phyloP scores from a whole-genome alignment of 2,113 vertebrate genomes.

The Caloenas nicobarica region DNA sequence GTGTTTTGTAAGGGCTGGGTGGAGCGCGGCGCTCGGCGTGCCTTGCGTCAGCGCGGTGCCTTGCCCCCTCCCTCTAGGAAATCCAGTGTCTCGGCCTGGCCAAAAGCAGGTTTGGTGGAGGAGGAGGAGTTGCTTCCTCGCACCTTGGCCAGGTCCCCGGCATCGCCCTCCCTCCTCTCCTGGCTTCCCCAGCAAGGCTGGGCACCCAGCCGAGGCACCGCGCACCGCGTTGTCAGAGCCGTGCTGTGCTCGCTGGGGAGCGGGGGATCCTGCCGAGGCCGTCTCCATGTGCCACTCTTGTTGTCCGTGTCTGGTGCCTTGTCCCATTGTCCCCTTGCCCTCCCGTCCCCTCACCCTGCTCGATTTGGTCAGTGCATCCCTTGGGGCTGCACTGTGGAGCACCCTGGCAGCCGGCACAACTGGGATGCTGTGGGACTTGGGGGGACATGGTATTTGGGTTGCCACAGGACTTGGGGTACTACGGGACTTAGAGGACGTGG shows the following conservation, averaged over 20 bases:
- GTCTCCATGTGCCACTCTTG: no score
- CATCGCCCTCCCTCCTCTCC: background rate
- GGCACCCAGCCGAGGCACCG: background rate
- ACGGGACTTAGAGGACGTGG: no score
- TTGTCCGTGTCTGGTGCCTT: no score
- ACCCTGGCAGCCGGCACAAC: no score
- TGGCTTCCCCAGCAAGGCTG: background rate
- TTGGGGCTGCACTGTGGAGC: no score
- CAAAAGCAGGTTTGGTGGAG: slow-evolving; percentile 11
- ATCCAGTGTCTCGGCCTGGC: background rate
- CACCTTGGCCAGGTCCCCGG: background rate
- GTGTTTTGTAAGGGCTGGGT: slow-evolving; percentile 65
- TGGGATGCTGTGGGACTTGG: background rate
- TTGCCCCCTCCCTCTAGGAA: slow-evolving; percentile 66
- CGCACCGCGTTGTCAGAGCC: no score
- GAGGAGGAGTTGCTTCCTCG: background rate
- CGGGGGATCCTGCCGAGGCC: no score
- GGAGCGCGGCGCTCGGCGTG: slow-evolving; percentile 29
- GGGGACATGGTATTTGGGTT: background rate
- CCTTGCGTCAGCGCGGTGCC: slow-evolving; percentile 50
- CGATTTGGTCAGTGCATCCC: no score
- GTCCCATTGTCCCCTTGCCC: no score
- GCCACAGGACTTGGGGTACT: background rate
- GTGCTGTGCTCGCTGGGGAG: no score
- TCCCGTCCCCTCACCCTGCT: no score